Percentiles rank a stretch among this genome's conserved stretches.
phyloP scores from a whole-genome alignment of 1,140 invertebrate species.

The Zaprionus ghesquierei region DNA sequence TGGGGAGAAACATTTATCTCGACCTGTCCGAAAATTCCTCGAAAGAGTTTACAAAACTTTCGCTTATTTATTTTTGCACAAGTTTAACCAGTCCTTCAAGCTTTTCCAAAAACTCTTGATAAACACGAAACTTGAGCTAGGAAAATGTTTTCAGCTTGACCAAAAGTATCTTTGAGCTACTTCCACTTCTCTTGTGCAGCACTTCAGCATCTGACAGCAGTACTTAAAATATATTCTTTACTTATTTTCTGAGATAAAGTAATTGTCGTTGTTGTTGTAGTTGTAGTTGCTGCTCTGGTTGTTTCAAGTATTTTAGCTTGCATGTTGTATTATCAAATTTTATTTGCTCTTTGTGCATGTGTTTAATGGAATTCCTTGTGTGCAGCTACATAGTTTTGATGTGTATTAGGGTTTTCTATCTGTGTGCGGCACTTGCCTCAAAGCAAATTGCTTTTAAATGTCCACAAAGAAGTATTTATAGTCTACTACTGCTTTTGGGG shows the following conservation, averaged over 20 bases:
- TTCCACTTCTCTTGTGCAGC: conserved; percentile 29
- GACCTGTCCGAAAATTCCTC: neutral
- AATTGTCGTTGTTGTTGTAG: conserved; percentile 11
- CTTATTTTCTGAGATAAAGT: conserved; percentile 43
- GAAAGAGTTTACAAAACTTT: conserved; percentile 8
- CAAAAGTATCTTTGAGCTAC: conserved; percentile 37
- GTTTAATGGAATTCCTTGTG: conserved; percentile 59
- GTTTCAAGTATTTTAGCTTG: conserved; percentile 1
- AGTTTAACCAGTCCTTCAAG: conserved; percentile 6
- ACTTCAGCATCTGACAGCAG: conserved; percentile 35
- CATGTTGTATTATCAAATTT: conserved; percentile 32
- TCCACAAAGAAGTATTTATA: conserved; percentile 64
- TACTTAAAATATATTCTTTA: conserved; percentile 55
- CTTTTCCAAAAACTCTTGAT: conserved; percentile 38
- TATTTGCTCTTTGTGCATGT: conserved; percentile 57
- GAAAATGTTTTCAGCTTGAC: conserved; percentile 30
- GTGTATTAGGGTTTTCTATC: conserved; percentile 3
- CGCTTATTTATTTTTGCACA: conserved; percentile 11
- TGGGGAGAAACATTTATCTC: conserved; percentile 19
- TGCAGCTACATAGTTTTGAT: conserved; percentile 9
- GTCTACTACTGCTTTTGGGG: conserved; percentile 21
- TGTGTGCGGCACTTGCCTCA: conserved; percentile 3
- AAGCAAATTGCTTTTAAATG: conserved; percentile 72
- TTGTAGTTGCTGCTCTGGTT: neutral
- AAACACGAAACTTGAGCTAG: conserved; percentile 45